Evolutionary conservation across 2,797 vertebrate species (phyloP), one percentile per base, ranked within the genome.

Genomic region (Cyclura pinguis): DNA sequence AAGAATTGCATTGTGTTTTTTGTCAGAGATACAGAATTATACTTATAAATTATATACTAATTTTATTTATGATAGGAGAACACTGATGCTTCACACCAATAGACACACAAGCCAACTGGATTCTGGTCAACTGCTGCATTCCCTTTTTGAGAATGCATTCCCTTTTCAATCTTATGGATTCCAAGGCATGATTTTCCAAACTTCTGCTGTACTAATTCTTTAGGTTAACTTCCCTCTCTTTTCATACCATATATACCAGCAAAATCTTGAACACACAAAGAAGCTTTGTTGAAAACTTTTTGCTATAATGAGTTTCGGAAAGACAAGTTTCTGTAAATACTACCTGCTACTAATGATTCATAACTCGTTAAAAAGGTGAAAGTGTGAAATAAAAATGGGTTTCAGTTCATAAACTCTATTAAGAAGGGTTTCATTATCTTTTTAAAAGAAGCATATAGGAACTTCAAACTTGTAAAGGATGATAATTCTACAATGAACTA

Each of bases 301-400:
- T 62, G 47, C 38, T 76, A 16, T 87, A 87, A 64, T 27, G 55
- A 87, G 55, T 38, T 80, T 87, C 27, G 1, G 74, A 87, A 87
- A 80, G 57, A 76, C 57, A 77, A 32, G 35, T 86, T 18, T 87
- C 76, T 77, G 62, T 87, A 87, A 87, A 87, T 87, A 64, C 38
- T 87, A 87, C 86, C 86, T 87, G 59, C 38, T 67, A 76, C 42
- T 76, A 80, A 50, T 78, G 74, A 87, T 50, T 87, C 86, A 87
- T 78, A 80, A 87, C 57, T 29, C 50, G 42, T 87, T 80, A 64
- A 64, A 86, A 87, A 64, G 74, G 74, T 52, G 74, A 80, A 87
- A 69, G 86, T 80, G 29, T 16, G 38, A 78, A 80, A 72, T 85
- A 85, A 86, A 80, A 50, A 67, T 35, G 18, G 29, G 86, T 64